Evolutionary conservation across 2,797 vertebrate species (phyloP), one percentile per base, ranked within the genome.

Genomic region (Cossypha caffra): DNA sequence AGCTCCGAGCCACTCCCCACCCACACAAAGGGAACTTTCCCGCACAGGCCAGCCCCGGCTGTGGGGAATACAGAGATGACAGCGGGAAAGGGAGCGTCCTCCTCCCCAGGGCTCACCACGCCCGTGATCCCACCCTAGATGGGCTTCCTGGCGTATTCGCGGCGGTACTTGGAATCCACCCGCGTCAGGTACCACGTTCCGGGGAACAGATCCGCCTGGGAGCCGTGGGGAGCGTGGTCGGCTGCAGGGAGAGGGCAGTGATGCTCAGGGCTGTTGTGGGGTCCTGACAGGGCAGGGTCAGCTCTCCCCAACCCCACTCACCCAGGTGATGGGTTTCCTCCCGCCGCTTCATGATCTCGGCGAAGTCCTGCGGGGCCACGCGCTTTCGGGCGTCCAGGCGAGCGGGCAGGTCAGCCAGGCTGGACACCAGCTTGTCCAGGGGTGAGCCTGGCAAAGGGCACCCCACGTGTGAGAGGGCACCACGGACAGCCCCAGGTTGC

Each of bases 111-210:
- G 82, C 50, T 88, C 52, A n/a, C 40, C 9, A 0, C 16, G 68
- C n/a, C 0, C 0, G 24, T 62, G 47, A 47, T 40, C 55, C 29
- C 33, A 7, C 13, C 9, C 72, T 97, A 98, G 81, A 98, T 1
- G 0, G 97, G 95, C 35, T 93, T 93, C 64, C 98, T 95, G 55
- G 97, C 91, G 0, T 98, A 98, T 45, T 97, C 95, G 0, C 98
- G 88, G 48, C 98, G 98, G 73, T 97, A 91, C 23, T 98, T 96
- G 63, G 96, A 97, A 14, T 98, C 98, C 58, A 98, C 97, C 21
- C 57, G 76, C 1, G 97, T 97, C 64, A 98, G 86, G 93, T 98
- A 98, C 98, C 98, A 98, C 6, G 98, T 98, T 28, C 98, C 98
- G 0, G 98, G 98, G 91, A 98, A 98, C 7, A 98, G 97, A 84